Evolutionary conservation across 2,113 vertebrate genomes (phyloP).

Genomic region (Rhinoderma darwinii): DNA sequence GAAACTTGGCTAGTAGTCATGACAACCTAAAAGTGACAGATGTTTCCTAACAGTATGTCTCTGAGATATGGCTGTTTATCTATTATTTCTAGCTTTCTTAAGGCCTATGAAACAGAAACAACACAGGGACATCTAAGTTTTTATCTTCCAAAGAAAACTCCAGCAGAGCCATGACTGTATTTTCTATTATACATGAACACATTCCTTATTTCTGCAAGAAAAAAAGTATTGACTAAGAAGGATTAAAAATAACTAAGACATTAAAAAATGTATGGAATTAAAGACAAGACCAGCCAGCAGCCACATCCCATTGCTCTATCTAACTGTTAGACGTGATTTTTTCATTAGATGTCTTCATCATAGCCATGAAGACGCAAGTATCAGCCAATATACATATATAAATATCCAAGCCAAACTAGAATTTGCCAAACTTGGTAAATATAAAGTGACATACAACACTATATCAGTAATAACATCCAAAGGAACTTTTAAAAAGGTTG

Average conservation of each 20-base stretch:
- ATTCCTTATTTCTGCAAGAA: constrained; percentile 7
- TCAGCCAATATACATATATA: constrained; percentile 75
- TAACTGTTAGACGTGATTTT: constrained; percentile 73
- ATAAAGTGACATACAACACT: constrained; percentile 65
- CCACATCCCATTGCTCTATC: constrained; percentile 64
- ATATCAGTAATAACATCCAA: constrained; percentile 65
- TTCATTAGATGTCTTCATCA: constrained; percentile 68
- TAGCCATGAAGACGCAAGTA: constrained; percentile 57
- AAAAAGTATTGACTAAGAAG: constrained; percentile 21
- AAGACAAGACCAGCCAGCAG: constrained; percentile 61
- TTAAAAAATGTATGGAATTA: constrained; percentile 39
- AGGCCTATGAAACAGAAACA: not conserved
- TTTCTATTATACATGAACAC: not conserved
- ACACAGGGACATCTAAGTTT: not conserved
- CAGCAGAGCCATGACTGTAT: not conserved
- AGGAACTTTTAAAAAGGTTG: constrained; percentile 62
- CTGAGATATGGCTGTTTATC: not conserved
- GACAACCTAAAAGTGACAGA: not conserved
- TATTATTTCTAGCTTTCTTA: not conserved
- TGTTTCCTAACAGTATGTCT: not conserved
- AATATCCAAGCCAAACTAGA: constrained; percentile 76
- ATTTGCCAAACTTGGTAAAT: constrained; percentile 72
- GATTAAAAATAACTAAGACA: constrained; percentile 17
- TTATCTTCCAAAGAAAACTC: not conserved
- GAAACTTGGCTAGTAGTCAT: too few species aligned